Conservation (phyloP, 2,113 vertebrate genomes). For the Rafetus swinhoei region DNA sequence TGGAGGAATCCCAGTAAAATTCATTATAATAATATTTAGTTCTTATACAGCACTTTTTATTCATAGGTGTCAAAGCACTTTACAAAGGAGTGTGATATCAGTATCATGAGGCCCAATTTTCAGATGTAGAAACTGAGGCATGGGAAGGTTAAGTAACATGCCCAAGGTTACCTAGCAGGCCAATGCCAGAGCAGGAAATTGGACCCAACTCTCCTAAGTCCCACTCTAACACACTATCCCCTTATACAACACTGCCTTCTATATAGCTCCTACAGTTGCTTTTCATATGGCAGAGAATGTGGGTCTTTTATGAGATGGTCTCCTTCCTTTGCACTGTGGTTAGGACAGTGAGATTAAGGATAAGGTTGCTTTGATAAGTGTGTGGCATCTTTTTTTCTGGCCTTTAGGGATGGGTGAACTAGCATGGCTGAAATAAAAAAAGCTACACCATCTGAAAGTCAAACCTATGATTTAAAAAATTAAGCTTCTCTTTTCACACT, state of each 20-base stretch:
- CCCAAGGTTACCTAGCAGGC: neutral
- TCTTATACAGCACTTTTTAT: neutral
- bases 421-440: neutral
- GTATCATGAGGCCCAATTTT: neutral
- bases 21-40: neutral
- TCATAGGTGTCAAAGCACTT: neutral
- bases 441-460: neutral
- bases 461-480: neutral
- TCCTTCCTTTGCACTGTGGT: fast-evolving
- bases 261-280: slow-evolving; percentile 10
- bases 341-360: neutral
- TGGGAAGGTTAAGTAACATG: fast-evolving
- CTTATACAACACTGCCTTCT: neutral
- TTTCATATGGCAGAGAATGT: slow-evolving; percentile 7
- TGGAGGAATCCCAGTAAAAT: neutral
- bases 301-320: fast-evolving
- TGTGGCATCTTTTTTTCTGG: neutral
- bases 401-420: fast-evolving
- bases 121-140: neutral
- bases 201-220: neutral
- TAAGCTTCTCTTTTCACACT: neutral
- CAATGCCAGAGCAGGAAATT: neutral
- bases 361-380: neutral
- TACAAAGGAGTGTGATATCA: fast-evolving
- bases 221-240: neutral